Conservation (phyloP, 92 coral and sea anemone species). For the Epizoanthus rinbou region DNA sequence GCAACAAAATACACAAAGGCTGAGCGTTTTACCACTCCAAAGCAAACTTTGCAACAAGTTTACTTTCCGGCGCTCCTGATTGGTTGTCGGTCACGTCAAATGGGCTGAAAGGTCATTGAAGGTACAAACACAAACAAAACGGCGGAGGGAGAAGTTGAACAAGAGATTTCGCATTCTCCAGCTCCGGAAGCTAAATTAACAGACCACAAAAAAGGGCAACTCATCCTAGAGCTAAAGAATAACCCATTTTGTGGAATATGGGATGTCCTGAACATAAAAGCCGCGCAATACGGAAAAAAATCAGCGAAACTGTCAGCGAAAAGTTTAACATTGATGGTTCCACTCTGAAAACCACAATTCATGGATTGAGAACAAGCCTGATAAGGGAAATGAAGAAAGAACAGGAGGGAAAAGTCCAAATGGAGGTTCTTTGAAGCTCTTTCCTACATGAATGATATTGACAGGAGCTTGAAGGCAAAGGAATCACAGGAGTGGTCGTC, state of each 20-base stretch:
- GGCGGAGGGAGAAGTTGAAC: constrained; percentile 27
- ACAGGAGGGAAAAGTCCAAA: constrained; percentile 44
- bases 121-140: constrained; percentile 20
- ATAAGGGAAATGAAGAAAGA: constrained; percentile 51
- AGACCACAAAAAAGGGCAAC: constrained; percentile 6
- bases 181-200: background rate
- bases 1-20: constrained; percentile 13
- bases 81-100: constrained; percentile 20
- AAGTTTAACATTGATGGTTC: constrained; percentile 41
- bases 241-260: constrained; percentile 34
- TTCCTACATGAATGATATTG: constrained; percentile 50
- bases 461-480: constrained; percentile 23
- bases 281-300: constrained; percentile 19
- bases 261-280: constrained; percentile 15
- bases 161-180: background rate
- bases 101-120: background rate
- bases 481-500: constrained; percentile 37
- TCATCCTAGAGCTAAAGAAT: constrained; percentile 11
- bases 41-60: constrained; percentile 13
- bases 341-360: constrained; percentile 41
- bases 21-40: constrained; percentile 1
- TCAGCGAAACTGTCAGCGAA: constrained; percentile 39
- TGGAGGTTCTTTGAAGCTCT: constrained; percentile 51
- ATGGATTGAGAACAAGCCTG: constrained; percentile 42
- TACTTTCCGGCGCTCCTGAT: constrained; percentile 2